A percentile compares a stretch with the other conserved stretches of the same genome.
Evolutionary conservation across 2,888 invertebrate genomes (phyloP).

Genomic region (Cerastis rubricosa): DNA sequence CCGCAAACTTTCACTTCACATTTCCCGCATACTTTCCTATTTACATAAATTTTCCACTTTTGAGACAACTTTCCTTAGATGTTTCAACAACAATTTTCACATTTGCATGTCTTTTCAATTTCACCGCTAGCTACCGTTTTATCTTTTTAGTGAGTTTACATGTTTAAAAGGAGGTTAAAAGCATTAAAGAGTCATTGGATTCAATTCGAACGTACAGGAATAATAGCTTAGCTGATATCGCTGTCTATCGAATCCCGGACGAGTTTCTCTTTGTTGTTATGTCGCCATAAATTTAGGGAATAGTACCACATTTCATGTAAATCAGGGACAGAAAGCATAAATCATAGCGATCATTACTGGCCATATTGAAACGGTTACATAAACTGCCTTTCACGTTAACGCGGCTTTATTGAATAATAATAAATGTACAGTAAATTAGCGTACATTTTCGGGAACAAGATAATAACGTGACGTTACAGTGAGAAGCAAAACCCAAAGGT

Average conservation of each 20-base stretch:
- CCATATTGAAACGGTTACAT: conserved; percentile 58
- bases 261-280: conserved; percentile 74
- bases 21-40: conserved; percentile 57
- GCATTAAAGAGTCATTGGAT: conserved; percentile 22
- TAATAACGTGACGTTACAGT: conserved; percentile 73
- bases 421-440: conserved; percentile 80
- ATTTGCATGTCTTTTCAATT: conserved; percentile 54
- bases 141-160: conserved; percentile 21
- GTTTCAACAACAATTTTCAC: conserved; percentile 55
- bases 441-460: conserved; percentile 74
- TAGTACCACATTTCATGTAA: conserved; percentile 75
- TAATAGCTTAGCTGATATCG: conserved; percentile 50
- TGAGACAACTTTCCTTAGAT: conserved; percentile 54
- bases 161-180: conserved; percentile 13
- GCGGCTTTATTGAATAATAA: conserved; percentile 72
- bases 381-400: conserved; percentile 52
- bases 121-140: conserved; percentile 27
- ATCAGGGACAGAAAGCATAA: conserved; percentile 69
- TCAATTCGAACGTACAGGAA: conserved; percentile 34
- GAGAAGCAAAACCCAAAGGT: conserved; percentile 73
- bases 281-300: conserved; percentile 77
- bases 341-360: conserved; percentile 70
- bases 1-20: conserved; percentile 64
- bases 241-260: conserved; percentile 64
- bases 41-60: conserved; percentile 57